Evolutionary conservation across 2,113 vertebrate species (phyloP).

Genomic region (Ictalurus furcatus): DNA sequence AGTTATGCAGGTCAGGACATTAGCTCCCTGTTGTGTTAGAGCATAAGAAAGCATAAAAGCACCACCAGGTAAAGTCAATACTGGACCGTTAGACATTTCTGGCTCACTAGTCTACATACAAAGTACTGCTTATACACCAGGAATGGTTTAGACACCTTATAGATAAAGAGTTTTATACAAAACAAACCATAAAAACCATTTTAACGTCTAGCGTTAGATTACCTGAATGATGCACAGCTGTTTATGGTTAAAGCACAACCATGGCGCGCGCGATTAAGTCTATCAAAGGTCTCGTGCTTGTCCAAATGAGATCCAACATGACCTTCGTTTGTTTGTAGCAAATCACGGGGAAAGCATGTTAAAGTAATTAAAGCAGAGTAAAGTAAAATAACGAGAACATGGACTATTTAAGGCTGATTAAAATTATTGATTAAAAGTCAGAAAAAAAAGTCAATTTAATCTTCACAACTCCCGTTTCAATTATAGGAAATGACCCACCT

Average conservation of each 20-base stretch:
- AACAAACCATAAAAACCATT: neutral
- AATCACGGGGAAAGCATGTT: neutral
- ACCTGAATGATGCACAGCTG: neutral
- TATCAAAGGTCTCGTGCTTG: neutral
- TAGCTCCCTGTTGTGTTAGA: neutral
- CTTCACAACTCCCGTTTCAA: neutral
- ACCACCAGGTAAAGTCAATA: neutral
- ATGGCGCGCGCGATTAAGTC: neutral
- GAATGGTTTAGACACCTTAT: neutral
- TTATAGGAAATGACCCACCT: conserved; percentile 32
- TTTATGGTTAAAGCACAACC: neutral
- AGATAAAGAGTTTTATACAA: neutral
- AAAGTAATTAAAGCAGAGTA: neutral
- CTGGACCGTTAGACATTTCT: neutral
- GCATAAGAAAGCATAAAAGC: neutral
- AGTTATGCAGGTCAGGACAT: neutral
- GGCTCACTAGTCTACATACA: neutral
- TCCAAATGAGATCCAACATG: neutral
- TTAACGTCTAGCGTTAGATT: neutral
- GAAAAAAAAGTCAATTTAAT: neutral
- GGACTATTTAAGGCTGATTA: neutral
- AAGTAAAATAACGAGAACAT: neutral
- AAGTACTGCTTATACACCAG: neutral
- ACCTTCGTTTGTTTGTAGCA: neutral
- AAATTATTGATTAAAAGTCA: neutral